phyloP scores from a whole-genome alignment of 2,797 vertebrate species.

The Gallinago nigripennis region DNA sequence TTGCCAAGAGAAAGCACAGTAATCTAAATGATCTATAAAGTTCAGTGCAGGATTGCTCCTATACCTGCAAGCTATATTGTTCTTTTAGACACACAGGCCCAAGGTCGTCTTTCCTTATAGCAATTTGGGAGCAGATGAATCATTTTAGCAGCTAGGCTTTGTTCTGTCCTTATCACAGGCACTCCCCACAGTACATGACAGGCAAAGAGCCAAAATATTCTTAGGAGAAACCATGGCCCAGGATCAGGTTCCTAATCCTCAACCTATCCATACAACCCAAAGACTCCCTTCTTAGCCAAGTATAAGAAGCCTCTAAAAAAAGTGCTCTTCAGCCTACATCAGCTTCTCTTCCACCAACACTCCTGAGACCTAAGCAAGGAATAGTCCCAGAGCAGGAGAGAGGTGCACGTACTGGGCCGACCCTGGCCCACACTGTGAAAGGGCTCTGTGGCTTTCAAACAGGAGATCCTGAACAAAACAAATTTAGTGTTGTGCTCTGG shows the following conservation, averaged over 20 bases:
- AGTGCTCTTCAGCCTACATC: rapidly evolving
- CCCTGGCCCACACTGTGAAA: rapidly evolving
- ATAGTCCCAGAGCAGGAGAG: rapidly evolving
- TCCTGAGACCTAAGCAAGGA: not conserved
- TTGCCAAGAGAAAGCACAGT: not conserved
- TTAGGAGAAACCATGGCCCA: not conserved
- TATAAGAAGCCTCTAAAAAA: not conserved
- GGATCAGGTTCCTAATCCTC: not conserved
- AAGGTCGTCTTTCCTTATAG: not conserved
- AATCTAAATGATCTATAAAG: not conserved
- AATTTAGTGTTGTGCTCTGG: not conserved
- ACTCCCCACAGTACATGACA: not conserved
- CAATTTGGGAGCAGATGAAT: not conserved
- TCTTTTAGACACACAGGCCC: not conserved
- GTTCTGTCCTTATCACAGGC: not conserved
- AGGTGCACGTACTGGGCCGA: rapidly evolving
- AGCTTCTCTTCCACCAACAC: not conserved
- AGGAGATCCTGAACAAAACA: not conserved
- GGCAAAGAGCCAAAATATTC: not conserved
- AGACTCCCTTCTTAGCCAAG: not conserved
- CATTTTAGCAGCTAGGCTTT: not conserved
- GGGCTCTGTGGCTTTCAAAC: not conserved
- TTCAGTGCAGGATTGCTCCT: not conserved
- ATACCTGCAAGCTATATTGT: not conserved
- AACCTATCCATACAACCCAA: not conserved